Percentiles rank a stretch among this genome's conserved stretches.
Conservation (phyloP, 2,113 vertebrate genomes). For the Semnornis frantzii region DNA sequence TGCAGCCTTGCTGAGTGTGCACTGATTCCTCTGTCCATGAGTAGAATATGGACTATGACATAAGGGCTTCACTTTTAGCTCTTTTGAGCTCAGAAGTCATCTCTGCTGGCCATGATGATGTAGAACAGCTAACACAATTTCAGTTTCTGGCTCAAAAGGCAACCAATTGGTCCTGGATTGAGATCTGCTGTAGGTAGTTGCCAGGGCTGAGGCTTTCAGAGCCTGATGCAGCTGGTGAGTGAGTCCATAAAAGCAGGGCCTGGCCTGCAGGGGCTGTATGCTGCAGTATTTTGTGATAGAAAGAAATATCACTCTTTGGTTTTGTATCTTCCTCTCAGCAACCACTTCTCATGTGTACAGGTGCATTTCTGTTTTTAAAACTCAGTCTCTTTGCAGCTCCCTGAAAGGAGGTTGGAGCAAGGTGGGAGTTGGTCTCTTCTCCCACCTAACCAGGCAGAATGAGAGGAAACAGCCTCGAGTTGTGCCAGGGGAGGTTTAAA, state of each 20-base stretch:
- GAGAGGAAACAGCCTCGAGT: no score
- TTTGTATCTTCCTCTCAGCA: not conserved
- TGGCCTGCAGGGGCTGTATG: not conserved
- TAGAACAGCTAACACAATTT: not conserved
- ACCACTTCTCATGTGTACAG: not conserved
- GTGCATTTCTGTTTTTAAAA: not conserved
- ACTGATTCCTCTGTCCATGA: no score
- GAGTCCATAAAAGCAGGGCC: not conserved
- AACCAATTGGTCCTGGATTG: not conserved
- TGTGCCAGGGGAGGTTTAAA: no score
- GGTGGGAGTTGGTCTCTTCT: no score
- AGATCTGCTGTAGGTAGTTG: not conserved
- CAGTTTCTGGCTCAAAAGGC: not conserved
- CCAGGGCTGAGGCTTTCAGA: not conserved
- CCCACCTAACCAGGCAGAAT: no score
- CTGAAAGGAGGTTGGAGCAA: no score
- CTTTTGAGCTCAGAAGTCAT: not conserved
- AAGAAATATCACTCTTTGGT: not conserved
- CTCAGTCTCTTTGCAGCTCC: not conserved
- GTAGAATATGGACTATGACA: not conserved
- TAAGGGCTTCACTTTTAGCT: not conserved
- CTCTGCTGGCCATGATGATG: not conserved
- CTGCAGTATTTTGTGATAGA: not conserved
- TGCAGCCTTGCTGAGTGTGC: no score
- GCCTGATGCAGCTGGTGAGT: rapidly evolving